Evolutionary conservation across 2,113 vertebrate species (phyloP).

Genomic region (Cryptomyrus ogoouensis): DNA sequence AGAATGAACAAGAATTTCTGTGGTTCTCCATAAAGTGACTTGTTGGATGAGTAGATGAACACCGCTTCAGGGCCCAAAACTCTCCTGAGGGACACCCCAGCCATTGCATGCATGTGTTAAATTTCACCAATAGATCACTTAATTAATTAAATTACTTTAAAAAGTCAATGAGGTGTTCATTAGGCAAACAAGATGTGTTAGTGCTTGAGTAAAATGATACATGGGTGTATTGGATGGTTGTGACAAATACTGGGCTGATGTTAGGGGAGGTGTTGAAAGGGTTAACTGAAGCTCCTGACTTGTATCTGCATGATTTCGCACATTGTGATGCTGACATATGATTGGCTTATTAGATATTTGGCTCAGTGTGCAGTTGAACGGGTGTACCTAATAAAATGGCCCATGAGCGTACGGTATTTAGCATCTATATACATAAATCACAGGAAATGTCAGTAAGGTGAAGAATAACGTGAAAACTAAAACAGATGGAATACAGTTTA

Average conservation of each 20-base stretch:
- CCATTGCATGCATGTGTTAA: neutral
- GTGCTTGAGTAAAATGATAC: neutral
- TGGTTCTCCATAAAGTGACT: too few relatives aligned
- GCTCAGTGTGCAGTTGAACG: too few relatives aligned
- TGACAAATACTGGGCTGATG: neutral
- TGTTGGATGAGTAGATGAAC: too few relatives aligned
- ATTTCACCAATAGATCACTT: neutral
- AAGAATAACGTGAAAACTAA: neutral
- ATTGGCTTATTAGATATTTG: neutral
- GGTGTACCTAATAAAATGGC: too few relatives aligned
- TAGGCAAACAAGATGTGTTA: neutral
- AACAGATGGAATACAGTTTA: neutral
- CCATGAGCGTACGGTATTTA: neutral
- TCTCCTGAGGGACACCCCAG: neutral
- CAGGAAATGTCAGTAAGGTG: neutral
- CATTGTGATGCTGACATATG: neutral
- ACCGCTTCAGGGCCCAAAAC: neutral
- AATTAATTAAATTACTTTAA: neutral
- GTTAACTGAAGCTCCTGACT: neutral
- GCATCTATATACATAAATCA: neutral
- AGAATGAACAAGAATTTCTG: too few relatives aligned
- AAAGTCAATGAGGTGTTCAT: neutral
- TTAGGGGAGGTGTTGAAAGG: neutral
- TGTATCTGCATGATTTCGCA: neutral
- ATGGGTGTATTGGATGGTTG: neutral